Percentiles rank a stretch among this genome's conserved stretches.
These are phyloP conservation scores for Limosa lapponica DNA, from an alignment of 2,797 vertebrate genomes.

Conservation along the genomic window DNA sequence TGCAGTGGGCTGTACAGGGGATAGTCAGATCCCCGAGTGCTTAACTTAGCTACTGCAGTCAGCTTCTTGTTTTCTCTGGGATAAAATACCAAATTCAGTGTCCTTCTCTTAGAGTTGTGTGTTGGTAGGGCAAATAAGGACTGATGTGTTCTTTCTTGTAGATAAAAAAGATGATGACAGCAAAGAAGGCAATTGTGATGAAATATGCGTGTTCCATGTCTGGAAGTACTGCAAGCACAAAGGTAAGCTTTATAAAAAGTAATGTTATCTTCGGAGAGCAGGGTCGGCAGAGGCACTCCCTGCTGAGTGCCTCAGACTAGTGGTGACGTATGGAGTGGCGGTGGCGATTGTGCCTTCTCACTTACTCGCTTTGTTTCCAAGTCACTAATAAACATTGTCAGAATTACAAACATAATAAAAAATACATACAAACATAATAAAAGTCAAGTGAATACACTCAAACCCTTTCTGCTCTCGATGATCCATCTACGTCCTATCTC, in stretches of 20 bases:
- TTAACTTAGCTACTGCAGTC: background rate
- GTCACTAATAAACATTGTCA: background rate
- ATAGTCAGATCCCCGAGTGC: background rate
- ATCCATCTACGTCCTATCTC: background rate
- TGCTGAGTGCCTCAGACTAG: background rate
- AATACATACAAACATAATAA: background rate
- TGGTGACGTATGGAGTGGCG: background rate
- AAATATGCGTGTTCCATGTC: slow-evolving; percentile 87
- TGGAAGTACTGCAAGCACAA: slow-evolving; percentile 82
- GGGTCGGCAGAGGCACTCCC: background rate
- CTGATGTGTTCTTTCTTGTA: background rate
- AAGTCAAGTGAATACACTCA: background rate
- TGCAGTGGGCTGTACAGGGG: background rate
- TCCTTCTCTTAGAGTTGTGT: background rate
- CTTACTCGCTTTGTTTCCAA: background rate
- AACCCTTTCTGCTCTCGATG: background rate
- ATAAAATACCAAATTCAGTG: background rate
- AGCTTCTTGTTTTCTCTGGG: background rate
- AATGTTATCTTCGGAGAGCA: background rate
- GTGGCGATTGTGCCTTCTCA: background rate
- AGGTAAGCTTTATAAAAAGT: slow-evolving; percentile 66
- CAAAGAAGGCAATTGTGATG: slow-evolving; percentile 67
- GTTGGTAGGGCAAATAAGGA: background rate
- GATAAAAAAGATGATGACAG: background rate
- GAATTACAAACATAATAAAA: background rate